Conservation (phyloP, 2,797 vertebrate species). For the Arrhamphus sclerolepis region DNA sequence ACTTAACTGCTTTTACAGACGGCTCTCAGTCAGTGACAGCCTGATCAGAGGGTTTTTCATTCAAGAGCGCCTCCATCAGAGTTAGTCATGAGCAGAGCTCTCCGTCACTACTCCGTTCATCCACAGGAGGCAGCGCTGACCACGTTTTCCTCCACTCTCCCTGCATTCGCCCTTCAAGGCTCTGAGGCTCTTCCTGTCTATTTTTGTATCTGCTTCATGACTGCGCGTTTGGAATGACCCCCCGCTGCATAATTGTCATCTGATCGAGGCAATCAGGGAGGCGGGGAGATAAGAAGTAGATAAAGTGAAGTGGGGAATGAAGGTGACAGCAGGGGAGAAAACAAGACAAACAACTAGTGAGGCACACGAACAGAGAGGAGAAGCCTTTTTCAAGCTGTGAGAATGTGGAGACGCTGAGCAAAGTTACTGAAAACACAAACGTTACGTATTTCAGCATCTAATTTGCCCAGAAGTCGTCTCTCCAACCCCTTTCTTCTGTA, state of each 20-base stretch:
- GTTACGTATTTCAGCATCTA: no score
- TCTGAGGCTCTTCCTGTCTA: constrained; percentile 18
- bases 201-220: constrained; percentile 30
- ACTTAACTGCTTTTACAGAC: constrained; percentile 5
- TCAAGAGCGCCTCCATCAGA: constrained; percentile 20
- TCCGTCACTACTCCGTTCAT: neutral
- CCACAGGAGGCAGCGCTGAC: constrained; percentile 56
- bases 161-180: constrained; percentile 25
- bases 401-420: neutral
- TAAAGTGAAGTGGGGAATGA: constrained; percentile 22
- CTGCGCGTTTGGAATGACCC: constrained; percentile 27
- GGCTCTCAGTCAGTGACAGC: constrained; percentile 17
- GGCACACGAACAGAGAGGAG: constrained; percentile 6
- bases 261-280: constrained; percentile 41
- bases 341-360: constrained; percentile 12
- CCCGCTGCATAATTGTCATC: constrained; percentile 24
- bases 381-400: constrained; percentile 6
- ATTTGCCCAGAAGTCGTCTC: no score
- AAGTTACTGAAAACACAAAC: constrained; percentile 1
- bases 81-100: neutral
- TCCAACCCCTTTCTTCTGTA: no score
- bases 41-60: constrained; percentile 17
- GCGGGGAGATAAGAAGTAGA: constrained; percentile 37
- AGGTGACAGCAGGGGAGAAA: constrained; percentile 16
- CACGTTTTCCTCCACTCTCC: constrained; percentile 11